These are phyloP conservation scores for Leucopsar rothschildi DNA, from an alignment of 2,113 vertebrate species.

Conservation along the genomic window DNA sequence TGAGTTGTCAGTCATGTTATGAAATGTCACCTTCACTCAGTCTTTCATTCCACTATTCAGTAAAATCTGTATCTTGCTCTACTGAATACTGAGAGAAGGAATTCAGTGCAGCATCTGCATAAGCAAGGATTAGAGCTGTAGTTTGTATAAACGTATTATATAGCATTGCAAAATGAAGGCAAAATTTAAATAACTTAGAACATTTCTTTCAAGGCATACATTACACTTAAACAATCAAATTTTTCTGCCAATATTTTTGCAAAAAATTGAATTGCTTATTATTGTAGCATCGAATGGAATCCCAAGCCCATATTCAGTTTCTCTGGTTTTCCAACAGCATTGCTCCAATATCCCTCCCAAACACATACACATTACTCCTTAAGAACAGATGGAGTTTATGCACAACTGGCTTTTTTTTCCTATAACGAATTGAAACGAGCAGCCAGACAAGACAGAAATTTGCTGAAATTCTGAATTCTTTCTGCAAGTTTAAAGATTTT, in stretches of 20 bases:
- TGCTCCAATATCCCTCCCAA: not conserved
- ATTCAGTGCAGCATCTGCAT: slow-evolving; percentile 29
- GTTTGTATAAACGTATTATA: slow-evolving; percentile 39
- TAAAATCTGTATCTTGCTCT: not conserved
- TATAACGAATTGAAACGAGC: slow-evolving; percentile 42
- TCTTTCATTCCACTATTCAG: not conserved
- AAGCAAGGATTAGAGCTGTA: not conserved
- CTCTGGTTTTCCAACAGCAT: not conserved
- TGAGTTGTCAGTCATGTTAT: not conserved
- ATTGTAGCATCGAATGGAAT: not conserved
- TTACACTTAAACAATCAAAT: not conserved
- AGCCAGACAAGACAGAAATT: slow-evolving; percentile 52
- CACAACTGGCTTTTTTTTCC: slow-evolving; percentile 20
- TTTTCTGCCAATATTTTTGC: slow-evolving; percentile 6
- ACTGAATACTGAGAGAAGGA: not conserved
- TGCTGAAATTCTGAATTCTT: slow-evolving; percentile 73
- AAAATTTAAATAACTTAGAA: slow-evolving; percentile 40
- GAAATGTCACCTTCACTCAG: not conserved
- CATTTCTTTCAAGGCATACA: slow-evolving; percentile 10
- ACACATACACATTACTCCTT: not conserved
- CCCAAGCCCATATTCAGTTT: not conserved
- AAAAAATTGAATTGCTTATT: slow-evolving; percentile 17
- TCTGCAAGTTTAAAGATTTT: slow-evolving; percentile 65
- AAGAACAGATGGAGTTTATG: slow-evolving; percentile 70
- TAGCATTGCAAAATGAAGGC: slow-evolving; percentile 6